Evolutionary conservation across 2,113 vertebrate genomes (phyloP), one percentile per base, ranked within the genome.

Genomic region (Sylvia atricapilla): DNA sequence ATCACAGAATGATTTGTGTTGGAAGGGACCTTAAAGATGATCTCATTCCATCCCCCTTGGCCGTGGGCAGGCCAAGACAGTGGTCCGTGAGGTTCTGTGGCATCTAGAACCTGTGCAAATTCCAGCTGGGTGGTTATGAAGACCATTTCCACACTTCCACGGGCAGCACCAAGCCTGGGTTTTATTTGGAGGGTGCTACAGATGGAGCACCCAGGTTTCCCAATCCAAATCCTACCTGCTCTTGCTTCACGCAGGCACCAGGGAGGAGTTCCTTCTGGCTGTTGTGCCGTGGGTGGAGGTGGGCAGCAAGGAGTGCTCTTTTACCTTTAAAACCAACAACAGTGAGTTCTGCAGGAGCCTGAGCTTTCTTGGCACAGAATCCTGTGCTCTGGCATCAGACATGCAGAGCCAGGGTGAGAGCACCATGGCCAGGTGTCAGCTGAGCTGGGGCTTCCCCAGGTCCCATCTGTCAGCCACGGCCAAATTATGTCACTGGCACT

Each of bases 81-180:
- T 0, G 2, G 7, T 8, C 80, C 16, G 0, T 13, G 58, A 35
- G 23, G n/a, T 24, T 37, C 31, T 1, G 0, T 0, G 1, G 31
- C 16, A 1, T 5, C 75, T 2, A 25, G 74, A 13, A 37, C 13
- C 58, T 28, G 14, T 59, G 55, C 16, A 14, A 18, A 56, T 5
- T 31, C 41, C 14, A 35, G 1, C 25, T 10, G 17, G 11, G 8
- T 58, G 47, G 19, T 55, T 28, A 2, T 14, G 44, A 43, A 41
- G 31, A 16, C 5, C 8, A 10, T 59, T 72, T 39, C 64, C 64
- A 43, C n/a, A 5, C n/a, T 28, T 31, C 39, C 2, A 5, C 19
- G 12, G 24, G 53, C 30, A 58, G 52, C 24, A 28, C 13, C 2
- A 2, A 68, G 60, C 31, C 37, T 63, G 37, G 20, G 3, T 47